phyloP scores from a whole-genome alignment of 2,888 invertebrate genomes.

The Agrotis clavis region DNA sequence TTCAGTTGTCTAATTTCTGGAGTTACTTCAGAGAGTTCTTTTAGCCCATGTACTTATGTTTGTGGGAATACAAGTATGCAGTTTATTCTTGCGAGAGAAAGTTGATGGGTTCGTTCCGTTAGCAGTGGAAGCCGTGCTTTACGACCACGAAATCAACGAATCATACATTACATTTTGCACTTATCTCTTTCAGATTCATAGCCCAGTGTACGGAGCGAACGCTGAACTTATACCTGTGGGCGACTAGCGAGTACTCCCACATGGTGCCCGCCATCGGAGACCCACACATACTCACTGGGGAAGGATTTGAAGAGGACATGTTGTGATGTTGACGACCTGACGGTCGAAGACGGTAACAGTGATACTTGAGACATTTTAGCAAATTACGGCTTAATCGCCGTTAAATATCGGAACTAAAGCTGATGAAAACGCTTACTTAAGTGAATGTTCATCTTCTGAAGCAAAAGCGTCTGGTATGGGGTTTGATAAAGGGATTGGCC shows the following conservation, averaged over 20 bases:
- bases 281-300: conserved; percentile 84
- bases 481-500: too few species aligned
- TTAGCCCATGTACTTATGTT: too few species aligned
- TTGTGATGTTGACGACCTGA: conserved; percentile 69
- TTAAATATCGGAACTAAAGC: neutral
- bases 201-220: conserved; percentile 98
- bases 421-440: too few species aligned
- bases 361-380: neutral
- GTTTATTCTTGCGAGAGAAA: too few species aligned
- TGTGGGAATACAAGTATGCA: too few species aligned
- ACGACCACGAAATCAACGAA: neutral
- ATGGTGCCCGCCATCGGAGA: conserved; percentile 93
- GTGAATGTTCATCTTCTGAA: too few species aligned
- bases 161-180: neutral
- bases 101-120: too few species aligned
- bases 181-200: conserved; percentile 93
- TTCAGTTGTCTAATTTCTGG: too few species aligned
- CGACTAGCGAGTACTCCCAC: conserved; percentile 94
- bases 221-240: conserved; percentile 96
- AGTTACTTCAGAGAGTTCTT: too few species aligned
- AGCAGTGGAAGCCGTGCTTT: too few species aligned
- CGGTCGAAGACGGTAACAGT: neutral
- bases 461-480: too few species aligned
- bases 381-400: neutral
- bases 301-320: conserved; percentile 79